Conservation (phyloP, 23 tunicate species). For the Aplidium turbinatum region DNA sequence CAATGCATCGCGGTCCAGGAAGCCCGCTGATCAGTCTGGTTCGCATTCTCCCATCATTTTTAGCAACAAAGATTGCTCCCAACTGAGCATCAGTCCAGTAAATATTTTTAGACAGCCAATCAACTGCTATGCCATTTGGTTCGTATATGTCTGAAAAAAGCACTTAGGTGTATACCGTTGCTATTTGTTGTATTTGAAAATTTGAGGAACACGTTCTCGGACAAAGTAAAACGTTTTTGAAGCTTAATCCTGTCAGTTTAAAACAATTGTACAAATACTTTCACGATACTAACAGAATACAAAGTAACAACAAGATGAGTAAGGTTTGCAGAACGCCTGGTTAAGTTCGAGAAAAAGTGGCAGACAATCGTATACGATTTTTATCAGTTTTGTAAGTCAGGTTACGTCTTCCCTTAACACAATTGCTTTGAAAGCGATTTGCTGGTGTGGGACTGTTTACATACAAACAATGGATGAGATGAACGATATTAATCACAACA, state of each 20-base stretch:
- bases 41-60: conserved; percentile 59
- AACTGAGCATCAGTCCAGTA: conserved; percentile 99
- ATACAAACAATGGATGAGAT: no score
- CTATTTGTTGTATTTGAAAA: background rate
- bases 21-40: conserved; percentile 76
- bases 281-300: no score
- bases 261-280: no score
- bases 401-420: no score
- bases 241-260: background rate
- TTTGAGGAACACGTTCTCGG: background rate
- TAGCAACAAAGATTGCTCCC: conserved; percentile 89
- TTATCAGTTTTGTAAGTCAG: no score
- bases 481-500: no score
- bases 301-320: no score
- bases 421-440: no score
- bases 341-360: no score
- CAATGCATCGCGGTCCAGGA: conserved; percentile 75
- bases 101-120: conserved; percentile 81
- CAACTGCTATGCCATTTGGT: conserved; percentile 97
- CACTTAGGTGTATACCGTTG: background rate
- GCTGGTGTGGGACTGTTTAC: no score
- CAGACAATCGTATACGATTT: no score
- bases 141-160: conserved; percentile 62
- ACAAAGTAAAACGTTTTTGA: background rate
- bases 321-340: no score